phyloP scores from a whole-genome alignment of 2,797 vertebrate genomes.

The Mareca penelope region DNA sequence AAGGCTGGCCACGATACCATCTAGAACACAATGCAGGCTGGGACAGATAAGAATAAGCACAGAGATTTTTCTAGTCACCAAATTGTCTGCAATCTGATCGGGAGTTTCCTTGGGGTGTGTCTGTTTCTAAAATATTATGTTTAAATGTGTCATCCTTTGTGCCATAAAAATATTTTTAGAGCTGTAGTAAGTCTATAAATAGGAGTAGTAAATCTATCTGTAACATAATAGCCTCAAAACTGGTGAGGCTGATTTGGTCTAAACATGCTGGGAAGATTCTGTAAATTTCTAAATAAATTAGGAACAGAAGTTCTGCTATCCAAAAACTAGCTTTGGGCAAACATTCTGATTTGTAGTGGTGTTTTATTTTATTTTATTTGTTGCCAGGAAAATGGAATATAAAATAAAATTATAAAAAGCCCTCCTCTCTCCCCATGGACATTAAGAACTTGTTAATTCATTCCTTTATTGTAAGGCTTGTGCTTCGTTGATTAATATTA shows the following conservation, averaged over 20 bases:
- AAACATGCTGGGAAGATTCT: neutral
- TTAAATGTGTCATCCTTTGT: neutral
- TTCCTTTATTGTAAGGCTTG: neutral
- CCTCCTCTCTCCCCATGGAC: neutral
- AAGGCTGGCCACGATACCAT: neutral
- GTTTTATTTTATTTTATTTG: neutral
- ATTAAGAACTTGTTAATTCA: neutral
- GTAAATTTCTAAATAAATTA: neutral
- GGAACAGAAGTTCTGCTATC: neutral
- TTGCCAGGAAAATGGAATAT: neutral
- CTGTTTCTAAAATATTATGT: neutral
- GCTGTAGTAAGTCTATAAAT: neutral
- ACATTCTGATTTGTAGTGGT: neutral
- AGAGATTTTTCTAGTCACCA: neutral
- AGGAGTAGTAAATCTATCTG: neutral
- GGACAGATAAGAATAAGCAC: neutral
- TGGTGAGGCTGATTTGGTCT: neutral
- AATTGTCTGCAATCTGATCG: neutral
- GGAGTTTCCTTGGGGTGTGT: neutral
- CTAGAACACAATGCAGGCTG: neutral
- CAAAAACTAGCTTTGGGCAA: neutral
- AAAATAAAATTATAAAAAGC: neutral
- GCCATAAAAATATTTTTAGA: neutral
- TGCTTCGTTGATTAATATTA: neutral
- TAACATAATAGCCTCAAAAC: neutral